A percentile compares a stretch with the other conserved stretches of the same genome.
Conservation (phyloP, 2,113 vertebrate genomes). For the Scomber scombrus region DNA sequence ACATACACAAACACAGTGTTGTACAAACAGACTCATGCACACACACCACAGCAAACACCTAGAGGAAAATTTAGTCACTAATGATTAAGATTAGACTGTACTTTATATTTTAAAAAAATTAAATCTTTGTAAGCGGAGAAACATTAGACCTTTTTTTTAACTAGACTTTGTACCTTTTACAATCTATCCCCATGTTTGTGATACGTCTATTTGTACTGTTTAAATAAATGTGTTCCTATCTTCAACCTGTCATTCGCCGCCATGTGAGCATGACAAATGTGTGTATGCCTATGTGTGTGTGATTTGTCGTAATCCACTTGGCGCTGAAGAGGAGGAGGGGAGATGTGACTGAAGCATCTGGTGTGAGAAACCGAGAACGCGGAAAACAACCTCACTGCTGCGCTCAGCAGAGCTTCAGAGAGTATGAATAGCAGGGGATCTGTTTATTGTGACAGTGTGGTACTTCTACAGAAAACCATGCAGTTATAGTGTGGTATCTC, state of each 20-base stretch:
- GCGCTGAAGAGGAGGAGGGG: conserved; percentile 32
- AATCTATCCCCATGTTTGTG: neutral
- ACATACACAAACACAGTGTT: neutral
- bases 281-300: neutral
- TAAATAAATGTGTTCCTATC: conserved; percentile 33
- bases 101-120: neutral
- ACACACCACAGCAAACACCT: conserved; percentile 1
- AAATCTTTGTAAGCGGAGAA: neutral
- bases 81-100: conserved; percentile 8
- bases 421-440: conserved; percentile 20
- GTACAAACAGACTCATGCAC: neutral
- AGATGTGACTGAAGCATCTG: conserved; percentile 62
- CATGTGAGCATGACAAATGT: conserved; percentile 17
- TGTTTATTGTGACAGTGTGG: conserved; percentile 26
- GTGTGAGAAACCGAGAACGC: conserved; percentile 58
- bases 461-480: conserved; percentile 13
- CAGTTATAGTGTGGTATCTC: neutral
- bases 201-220: neutral
- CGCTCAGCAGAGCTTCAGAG: conserved; percentile 17
- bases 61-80: conserved; percentile 5
- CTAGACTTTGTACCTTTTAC: too few relatives aligned
- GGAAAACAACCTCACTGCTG: conserved; percentile 34
- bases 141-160: neutral
- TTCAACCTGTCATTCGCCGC: conserved; percentile 7
- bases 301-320: conserved; percentile 31